These are phyloP conservation scores for Acestrorhynchus altus DNA, from an alignment of 2,797 vertebrate genomes.

Conservation along the genomic window DNA sequence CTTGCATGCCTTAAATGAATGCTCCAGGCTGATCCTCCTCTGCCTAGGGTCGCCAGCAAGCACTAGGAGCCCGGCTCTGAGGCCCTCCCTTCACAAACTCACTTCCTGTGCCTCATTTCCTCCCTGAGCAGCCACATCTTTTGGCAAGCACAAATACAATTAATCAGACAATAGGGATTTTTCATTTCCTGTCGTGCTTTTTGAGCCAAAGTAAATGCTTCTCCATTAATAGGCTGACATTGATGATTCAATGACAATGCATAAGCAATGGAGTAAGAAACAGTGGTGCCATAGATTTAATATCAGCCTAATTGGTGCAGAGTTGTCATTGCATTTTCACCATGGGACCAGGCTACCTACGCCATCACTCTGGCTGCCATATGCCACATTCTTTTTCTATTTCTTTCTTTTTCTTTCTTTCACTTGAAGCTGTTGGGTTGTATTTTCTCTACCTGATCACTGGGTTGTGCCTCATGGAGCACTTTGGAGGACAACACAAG, in stretches of 20 bases:
- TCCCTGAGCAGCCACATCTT: conserved; percentile 39
- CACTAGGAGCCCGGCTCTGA: conserved; percentile 43
- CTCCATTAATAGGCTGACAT: conserved; percentile 47
- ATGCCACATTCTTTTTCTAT: no score
- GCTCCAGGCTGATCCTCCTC: conserved; percentile 43
- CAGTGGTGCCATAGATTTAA: conserved; percentile 19
- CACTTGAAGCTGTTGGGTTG: no score
- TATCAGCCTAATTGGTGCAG: neutral
- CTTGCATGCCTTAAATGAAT: conserved; percentile 52
- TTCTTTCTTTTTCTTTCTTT: no score
- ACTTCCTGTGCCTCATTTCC: conserved; percentile 61
- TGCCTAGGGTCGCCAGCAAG: conserved; percentile 40
- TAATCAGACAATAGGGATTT: conserved; percentile 58
- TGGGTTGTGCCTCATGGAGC: no score
- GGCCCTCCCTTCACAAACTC: conserved; percentile 43
- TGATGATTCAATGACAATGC: conserved; percentile 52
- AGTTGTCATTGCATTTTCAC: neutral
- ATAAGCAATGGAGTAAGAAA: conserved; percentile 50
- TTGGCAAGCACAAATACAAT: conserved; percentile 59
- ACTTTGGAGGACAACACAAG: no score
- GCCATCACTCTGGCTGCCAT: neutral
- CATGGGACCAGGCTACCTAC: neutral
- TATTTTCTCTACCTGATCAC: no score
- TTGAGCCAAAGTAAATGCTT: conserved; percentile 48
- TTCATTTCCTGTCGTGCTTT: conserved; percentile 51